Conservation (phyloP, 92 coral and sea anemone genomes). For the Bergia puertoricense region DNA sequence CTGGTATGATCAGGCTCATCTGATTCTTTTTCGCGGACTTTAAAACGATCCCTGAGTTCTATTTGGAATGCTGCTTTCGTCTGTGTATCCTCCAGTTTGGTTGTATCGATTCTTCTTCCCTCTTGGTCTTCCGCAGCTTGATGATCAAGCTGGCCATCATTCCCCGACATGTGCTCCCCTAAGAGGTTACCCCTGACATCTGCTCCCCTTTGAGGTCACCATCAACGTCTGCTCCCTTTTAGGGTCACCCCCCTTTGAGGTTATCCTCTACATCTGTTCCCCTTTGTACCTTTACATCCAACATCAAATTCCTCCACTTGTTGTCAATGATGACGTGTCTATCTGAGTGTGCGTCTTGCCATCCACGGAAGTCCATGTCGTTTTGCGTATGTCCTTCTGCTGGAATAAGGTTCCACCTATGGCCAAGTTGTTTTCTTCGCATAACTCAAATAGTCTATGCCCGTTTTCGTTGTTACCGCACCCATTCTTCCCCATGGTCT, state of each 20-base stretch:
- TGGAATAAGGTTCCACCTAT: constrained; percentile 2
- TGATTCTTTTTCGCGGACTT: not conserved
- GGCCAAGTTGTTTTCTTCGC: constrained; percentile 22
- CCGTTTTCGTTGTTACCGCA: constrained; percentile 33
- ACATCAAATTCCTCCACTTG: not conserved
- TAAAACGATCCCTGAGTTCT: not conserved
- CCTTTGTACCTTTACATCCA: constrained; percentile 1
- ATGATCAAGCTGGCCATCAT: not conserved
- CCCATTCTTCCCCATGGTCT: constrained; percentile 22
- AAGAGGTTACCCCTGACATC: too few species aligned
- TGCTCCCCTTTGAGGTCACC: too few species aligned
- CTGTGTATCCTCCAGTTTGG: not conserved
- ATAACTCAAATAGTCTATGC: constrained; percentile 10
- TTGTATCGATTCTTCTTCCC: constrained; percentile 5
- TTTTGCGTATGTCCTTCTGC: constrained; percentile 1
- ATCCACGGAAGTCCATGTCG: not conserved
- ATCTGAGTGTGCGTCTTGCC: not conserved
- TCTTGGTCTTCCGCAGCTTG: constrained; percentile 8
- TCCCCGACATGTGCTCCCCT: not conserved
- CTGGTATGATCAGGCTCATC: too few species aligned
- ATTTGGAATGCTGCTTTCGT: not conserved
- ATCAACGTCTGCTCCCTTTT: too few species aligned
- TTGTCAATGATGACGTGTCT: not conserved
- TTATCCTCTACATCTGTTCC: not conserved
- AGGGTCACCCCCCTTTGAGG: too few species aligned